These are phyloP conservation scores for Regulus satrapa DNA, from an alignment of 2,113 vertebrate genomes.

Conservation along the genomic window DNA sequence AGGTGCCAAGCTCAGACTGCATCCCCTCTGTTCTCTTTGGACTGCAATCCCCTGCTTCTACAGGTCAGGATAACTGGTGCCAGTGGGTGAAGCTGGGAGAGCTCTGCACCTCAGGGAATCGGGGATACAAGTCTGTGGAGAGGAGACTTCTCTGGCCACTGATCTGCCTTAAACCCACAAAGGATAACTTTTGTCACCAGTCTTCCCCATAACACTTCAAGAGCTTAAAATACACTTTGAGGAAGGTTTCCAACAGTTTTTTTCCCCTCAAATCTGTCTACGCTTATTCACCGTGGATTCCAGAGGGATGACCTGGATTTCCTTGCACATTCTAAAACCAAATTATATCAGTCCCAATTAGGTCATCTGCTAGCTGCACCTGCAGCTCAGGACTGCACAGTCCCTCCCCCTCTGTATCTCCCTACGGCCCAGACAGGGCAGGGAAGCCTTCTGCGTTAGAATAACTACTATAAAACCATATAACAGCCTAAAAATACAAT, in stretches of 20 bases:
- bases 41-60: not conserved
- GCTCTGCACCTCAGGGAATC: not conserved
- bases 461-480: constrained; percentile 66
- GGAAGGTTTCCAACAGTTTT: constrained; percentile 4
- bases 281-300: constrained; percentile 61
- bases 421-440: constrained; percentile 34
- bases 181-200: constrained; percentile 24
- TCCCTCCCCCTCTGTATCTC: constrained; percentile 12
- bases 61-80: not conserved
- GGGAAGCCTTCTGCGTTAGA: constrained; percentile 44
- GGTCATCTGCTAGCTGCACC: constrained; percentile 56
- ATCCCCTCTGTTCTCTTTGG: not conserved
- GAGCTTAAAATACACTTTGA: constrained; percentile 64
- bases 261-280: not conserved
- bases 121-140: not conserved
- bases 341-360: constrained; percentile 71
- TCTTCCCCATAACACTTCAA: constrained; percentile 54
- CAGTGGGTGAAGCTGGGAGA: not conserved
- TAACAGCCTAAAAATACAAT: constrained; percentile 69
- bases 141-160: constrained; percentile 22
- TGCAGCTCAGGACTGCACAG: constrained; percentile 32
- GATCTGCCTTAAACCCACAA: constrained; percentile 33
- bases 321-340: constrained; percentile 66
- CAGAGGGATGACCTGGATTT: constrained; percentile 73
- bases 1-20: not conserved